phyloP scores from a whole-genome alignment of 2,797 vertebrate genomes.

The Decapterus maruadsi region DNA sequence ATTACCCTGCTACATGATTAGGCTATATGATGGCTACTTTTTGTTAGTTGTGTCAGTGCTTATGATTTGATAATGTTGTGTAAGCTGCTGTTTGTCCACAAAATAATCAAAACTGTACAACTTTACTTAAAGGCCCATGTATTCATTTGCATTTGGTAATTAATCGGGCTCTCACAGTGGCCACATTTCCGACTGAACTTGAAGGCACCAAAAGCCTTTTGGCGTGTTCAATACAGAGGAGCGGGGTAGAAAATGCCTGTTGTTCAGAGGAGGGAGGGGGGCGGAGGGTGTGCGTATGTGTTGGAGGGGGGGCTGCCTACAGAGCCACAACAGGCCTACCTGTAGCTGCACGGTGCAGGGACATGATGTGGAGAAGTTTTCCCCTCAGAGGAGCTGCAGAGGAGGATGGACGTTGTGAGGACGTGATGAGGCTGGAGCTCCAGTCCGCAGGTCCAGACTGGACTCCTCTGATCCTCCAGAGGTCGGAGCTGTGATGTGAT shows the following conservation, averaged over 20 bases:
- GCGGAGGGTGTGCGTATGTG: not conserved
- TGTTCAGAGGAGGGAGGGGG: slow-evolving; percentile 11
- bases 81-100: rapidly evolving
- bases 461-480: not conserved
- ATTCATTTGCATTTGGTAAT: not conserved
- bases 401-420: not conserved
- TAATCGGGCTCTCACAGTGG: not conserved
- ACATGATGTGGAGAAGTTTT: not conserved
- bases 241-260: slow-evolving; percentile 16
- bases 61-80: not conserved
- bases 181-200: slow-evolving; percentile 47
- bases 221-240: slow-evolving; percentile 55
- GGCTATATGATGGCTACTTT: not conserved
- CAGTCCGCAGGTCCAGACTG: not conserved
- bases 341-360: slow-evolving; percentile 1
- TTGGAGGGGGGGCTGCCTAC: not conserved
- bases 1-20: not conserved
- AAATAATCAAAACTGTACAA: no score
- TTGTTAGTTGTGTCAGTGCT: not conserved
- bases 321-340: slow-evolving; percentile 17
- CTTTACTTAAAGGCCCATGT: no score
- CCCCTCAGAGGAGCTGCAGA: not conserved
- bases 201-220: slow-evolving; percentile 68
- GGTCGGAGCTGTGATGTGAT: not conserved
- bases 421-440: not conserved